Percentiles rank a stretch among this genome's conserved stretches.
These are phyloP conservation scores for Pogonus chalceus DNA, from an alignment of 1,140 invertebrate species.

Conservation along the genomic window DNA sequence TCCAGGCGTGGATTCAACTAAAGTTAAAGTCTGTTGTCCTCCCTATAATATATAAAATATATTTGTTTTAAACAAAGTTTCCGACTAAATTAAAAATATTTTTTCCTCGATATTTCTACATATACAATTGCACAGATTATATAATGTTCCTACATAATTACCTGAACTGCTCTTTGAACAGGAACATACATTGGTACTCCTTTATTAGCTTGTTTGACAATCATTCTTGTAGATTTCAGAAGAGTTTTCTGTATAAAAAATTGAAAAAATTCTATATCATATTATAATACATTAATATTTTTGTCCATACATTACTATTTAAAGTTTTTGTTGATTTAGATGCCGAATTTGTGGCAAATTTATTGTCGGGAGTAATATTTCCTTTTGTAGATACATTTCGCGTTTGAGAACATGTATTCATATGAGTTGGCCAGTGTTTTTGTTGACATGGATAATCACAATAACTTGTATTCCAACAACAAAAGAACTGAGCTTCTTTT, in stretches of 20 bases:
- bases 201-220: not conserved
- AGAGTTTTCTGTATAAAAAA: not conserved
- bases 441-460: constrained; percentile 78
- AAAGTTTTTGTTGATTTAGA: not conserved
- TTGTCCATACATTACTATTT: not conserved
- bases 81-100: not conserved
- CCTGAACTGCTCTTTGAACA: not conserved
- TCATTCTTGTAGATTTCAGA: not conserved
- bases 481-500: constrained; percentile 81
- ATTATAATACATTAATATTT: not conserved
- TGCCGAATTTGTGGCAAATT: not conserved
- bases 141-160: not conserved
- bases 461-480: constrained; percentile 92
- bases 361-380: not conserved
- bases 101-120: not conserved
- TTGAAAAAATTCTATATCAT: not conserved
- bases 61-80: too few relatives aligned
- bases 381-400: not conserved
- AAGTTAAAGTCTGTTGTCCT: constrained; percentile 14
- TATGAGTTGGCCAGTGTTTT: constrained; percentile 56
- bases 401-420: constrained; percentile 31
- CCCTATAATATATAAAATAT: not conserved
- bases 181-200: not conserved
- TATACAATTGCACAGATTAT: not conserved
- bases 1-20: constrained; percentile 27